phyloP scores from a whole-genome alignment of 1,140 invertebrate species.

The Nephotettix cincticeps region DNA sequence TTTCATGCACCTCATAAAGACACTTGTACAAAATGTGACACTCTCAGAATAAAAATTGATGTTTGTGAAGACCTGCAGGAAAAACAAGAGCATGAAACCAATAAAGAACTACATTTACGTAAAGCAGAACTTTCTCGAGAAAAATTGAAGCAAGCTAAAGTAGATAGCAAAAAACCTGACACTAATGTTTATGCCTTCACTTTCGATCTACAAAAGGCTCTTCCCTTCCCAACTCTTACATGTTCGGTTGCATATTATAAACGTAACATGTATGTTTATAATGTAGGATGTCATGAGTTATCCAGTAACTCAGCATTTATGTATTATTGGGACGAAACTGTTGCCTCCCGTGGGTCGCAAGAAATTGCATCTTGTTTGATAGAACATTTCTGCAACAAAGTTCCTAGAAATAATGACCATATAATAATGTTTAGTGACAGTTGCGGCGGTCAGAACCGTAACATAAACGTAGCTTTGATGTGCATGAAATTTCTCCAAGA shows the following conservation, averaged over 20 bases:
- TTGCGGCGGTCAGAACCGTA: conserved; percentile 38
- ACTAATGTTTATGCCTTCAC: conserved; percentile 28
- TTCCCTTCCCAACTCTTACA: conserved; percentile 31
- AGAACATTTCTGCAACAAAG: conserved; percentile 26
- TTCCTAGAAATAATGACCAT: conserved; percentile 27
- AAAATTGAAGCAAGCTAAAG: conserved; percentile 28
- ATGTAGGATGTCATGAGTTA: conserved; percentile 34
- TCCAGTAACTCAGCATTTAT: conserved; percentile 28
- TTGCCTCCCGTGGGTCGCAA: conserved; percentile 31
- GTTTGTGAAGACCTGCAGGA: conserved; percentile 11
- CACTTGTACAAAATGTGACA: conserved; percentile 37
- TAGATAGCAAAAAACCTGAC: not conserved
- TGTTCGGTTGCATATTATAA: conserved; percentile 36
- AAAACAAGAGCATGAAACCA: conserved; percentile 29
- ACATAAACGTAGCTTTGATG: conserved; percentile 39
- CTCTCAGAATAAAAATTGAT: conserved; percentile 29
- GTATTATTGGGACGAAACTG: conserved; percentile 36
- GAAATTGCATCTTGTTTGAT: conserved; percentile 34
- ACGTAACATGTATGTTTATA: conserved; percentile 36
- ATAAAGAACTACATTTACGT: conserved; percentile 34
- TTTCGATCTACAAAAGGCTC: conserved; percentile 36
- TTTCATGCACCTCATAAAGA: conserved; percentile 48
- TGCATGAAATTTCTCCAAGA: conserved; percentile 38
- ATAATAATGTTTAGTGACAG: conserved; percentile 35
- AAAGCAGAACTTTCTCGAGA: conserved; percentile 29